Evolutionary conservation across 1,140 invertebrate species (phyloP), one percentile per base, ranked within the genome.

Genomic region (Chionoecetes opilio): DNA sequence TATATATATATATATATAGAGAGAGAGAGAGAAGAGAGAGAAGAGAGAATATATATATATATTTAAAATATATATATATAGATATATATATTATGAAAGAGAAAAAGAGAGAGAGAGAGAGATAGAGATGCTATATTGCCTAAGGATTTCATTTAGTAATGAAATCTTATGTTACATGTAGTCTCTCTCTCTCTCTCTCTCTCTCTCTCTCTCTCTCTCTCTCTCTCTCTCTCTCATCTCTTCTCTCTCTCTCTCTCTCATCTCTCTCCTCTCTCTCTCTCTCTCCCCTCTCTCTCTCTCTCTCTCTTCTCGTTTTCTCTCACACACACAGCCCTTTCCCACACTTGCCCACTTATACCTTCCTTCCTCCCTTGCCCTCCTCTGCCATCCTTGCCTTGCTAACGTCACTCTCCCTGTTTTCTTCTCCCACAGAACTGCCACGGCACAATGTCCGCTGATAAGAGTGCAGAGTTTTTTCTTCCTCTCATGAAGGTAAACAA

Each of bases 401-500:
- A 46, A 63, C 31, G 17, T 34, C 26, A 82, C 75, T 37, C 75
- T 1, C 75, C 29, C 75, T 1, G 34, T 38, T 82, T 32, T 82
- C 91, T 38, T 91, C 53, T 86, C 89, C 93, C 38, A 91, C 93
- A 94, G 93, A 94, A 94, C 93, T 94, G 88, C 89, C 93, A 94
- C 37, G 93, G 93, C 3, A 91, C 89, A 35, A 94, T 94, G 93
- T 82, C 93, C 3, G 87, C 93, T 29, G 93, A 94, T 26, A 94
- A 94, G 93, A 94, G 86, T 84, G 89, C 93, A 1, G 93, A 94
- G 88, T 94, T 94, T 91, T 94, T 94, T 84, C 93, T 94, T 6
- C 93, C 93, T 29, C 89, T 94, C 31, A 94, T 94, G 89, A 94
- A 94, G 93, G 93, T 94, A 94, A 94, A 86, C 46, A 46, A 85